These are phyloP conservation scores for Lasioglossum oenotherae DNA, from an alignment of 2,888 invertebrate species.

Conservation along the genomic window DNA sequence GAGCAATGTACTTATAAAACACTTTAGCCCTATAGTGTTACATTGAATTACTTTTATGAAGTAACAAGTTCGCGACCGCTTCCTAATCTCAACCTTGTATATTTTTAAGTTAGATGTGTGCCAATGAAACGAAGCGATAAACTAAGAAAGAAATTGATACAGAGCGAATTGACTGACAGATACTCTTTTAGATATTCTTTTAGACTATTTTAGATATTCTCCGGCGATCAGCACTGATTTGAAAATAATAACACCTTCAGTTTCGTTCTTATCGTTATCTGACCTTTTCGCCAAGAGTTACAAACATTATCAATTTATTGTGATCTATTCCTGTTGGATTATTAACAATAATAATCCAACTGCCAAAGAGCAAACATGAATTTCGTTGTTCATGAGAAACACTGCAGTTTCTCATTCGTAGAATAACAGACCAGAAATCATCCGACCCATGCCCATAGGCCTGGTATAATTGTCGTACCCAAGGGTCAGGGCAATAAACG, in stretches of 20 bases:
- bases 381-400: too few relatives aligned
- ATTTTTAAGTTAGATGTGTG: neutral
- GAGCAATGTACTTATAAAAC: neutral
- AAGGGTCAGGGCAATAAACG: too few relatives aligned
- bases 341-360: too few relatives aligned
- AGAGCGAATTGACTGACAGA: neutral
- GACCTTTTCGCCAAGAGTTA: neutral
- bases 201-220: slow-evolving; percentile 14
- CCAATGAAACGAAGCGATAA: neutral
- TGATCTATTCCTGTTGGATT: too few relatives aligned
- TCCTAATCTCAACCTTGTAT: too few relatives aligned
- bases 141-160: neutral
- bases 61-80: too few relatives aligned
- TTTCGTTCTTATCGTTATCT: neutral
- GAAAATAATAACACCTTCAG: neutral
- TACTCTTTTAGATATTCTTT: slow-evolving; percentile 12
- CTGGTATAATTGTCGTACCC: too few relatives aligned
- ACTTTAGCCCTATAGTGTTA: neutral
- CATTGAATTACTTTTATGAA: neutral
- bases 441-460: too few relatives aligned
- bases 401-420: too few relatives aligned
- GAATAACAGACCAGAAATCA: too few relatives aligned
- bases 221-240: slow-evolving; percentile 3
- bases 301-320: slow-evolving; percentile 9
- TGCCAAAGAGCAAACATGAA: too few relatives aligned